phyloP scores from a whole-genome alignment of 1,140 invertebrate species.

The Megathymus violae region DNA sequence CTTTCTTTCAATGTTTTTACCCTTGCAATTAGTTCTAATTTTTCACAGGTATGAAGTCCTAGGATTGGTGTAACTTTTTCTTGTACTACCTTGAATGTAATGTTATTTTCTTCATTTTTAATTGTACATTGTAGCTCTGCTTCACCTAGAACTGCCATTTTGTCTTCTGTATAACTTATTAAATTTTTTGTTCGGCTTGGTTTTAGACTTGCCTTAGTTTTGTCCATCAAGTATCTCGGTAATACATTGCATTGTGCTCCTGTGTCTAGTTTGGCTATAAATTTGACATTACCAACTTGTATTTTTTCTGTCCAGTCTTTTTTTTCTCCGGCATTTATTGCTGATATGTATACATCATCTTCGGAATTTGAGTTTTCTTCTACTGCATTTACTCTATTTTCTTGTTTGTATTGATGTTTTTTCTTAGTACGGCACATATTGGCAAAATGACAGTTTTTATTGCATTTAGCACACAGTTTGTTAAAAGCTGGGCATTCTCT shows the following conservation, averaged over 20 bases:
- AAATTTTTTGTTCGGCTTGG: too few species aligned
- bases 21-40: too few species aligned
- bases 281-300: not conserved
- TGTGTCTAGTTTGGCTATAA: slow-evolving; percentile 17
- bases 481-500: slow-evolving; percentile 39
- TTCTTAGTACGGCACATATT: slow-evolving; percentile 16
- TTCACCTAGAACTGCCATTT: slow-evolving; percentile 34
- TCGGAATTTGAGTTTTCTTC: slow-evolving; percentile 33
- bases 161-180: slow-evolving; percentile 20
- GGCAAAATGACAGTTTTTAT: slow-evolving; percentile 29
- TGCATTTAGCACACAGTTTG: slow-evolving; percentile 34
- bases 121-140: slow-evolving; percentile 16
- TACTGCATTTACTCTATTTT: slow-evolving; percentile 28
- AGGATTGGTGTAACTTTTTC: slow-evolving; percentile 37
- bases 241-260: slow-evolving; percentile 19
- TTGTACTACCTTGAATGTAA: slow-evolving; percentile 34
- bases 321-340: slow-evolving; percentile 28
- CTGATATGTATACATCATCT: slow-evolving; percentile 31
- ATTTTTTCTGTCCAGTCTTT: slow-evolving; percentile 25
- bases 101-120: slow-evolving; percentile 34
- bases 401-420: slow-evolving; percentile 8
- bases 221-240: too few species aligned
- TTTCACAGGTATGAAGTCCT: slow-evolving; percentile 16
- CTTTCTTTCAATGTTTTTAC: too few species aligned
- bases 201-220: too few species aligned